Percentiles rank a stretch among this genome's conserved stretches.
Conservation (phyloP, 1,140 invertebrate genomes). For the Megalopta genalis region DNA sequence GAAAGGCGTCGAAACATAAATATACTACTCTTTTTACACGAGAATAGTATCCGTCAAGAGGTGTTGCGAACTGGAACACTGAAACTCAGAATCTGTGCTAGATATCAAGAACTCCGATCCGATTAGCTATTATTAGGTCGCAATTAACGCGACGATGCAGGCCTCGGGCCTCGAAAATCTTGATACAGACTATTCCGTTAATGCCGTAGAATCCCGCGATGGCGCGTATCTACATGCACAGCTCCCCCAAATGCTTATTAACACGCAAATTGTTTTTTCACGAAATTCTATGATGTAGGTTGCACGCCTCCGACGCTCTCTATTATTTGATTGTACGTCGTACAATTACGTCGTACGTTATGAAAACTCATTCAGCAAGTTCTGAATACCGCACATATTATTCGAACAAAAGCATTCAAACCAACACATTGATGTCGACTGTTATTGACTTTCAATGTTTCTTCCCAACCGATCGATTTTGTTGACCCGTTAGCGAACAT, state of each 20-base stretch:
- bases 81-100: not conserved
- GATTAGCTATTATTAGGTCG: conserved; percentile 39
- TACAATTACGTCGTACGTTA: not conserved
- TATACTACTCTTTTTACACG: too few relatives aligned
- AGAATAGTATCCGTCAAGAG: not conserved
- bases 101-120: not conserved
- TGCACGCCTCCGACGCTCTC: not conserved
- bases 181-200: conserved; percentile 58
- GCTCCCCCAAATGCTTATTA: conserved; percentile 33
- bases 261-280: conserved; percentile 37
- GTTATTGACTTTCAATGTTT: not conserved
- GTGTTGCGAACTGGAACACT: not conserved
- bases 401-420: not conserved
- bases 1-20: too few relatives aligned
- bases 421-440: not conserved
- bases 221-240: conserved; percentile 24
- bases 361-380: too few relatives aligned
- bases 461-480: too few relatives aligned
- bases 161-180: conserved; percentile 52
- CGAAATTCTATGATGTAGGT: conserved; percentile 20
- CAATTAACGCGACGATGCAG: conserved; percentile 35
- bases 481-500: not conserved
- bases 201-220: conserved; percentile 37
- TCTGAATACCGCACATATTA: not conserved
- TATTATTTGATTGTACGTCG: conserved; percentile 18